Conservation (phyloP, 2,113 vertebrate genomes). For the pig (Sus scrofa) region T2T-Sscrofa CM000817.6:5583001-5583500, state of each 20-base stretch:
- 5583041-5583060: not conserved
- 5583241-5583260: not conserved
- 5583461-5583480: not conserved
- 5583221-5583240: not conserved
- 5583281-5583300: rapidly evolving
- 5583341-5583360: not conserved
- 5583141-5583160: not conserved
- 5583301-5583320: rapidly evolving
- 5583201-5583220: not conserved
- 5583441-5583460: not conserved
- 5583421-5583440: not conserved
- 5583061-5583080: no score
- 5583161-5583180: not conserved
- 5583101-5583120: not conserved
- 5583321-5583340: rapidly evolving
- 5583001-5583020: slow-evolving; percentile 90
- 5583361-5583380: rapidly evolving
- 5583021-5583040: slow-evolving; percentile 96
- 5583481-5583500: not conserved
- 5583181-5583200: not conserved
- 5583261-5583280: not conserved
- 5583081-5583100: no score
- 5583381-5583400: not conserved
- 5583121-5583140: not conserved
- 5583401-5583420: not conserved